Conservation (phyloP, 2,113 vertebrate genomes). For the Archocentrus centrarchus region DNA sequence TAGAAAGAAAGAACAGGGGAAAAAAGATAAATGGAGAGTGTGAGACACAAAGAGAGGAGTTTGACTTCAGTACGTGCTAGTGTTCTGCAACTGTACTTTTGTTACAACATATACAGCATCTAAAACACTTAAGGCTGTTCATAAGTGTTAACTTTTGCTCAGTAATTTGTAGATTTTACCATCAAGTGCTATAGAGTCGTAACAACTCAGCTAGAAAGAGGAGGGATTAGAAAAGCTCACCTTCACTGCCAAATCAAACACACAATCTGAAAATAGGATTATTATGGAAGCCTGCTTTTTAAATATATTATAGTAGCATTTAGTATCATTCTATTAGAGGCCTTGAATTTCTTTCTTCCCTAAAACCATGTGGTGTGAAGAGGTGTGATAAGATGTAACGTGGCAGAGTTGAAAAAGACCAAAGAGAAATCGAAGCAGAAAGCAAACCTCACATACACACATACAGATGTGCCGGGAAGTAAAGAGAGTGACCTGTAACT, state of each 20-base stretch:
- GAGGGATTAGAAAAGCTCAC: conserved; percentile 59
- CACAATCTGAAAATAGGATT: conserved; percentile 62
- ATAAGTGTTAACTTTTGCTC: conserved; percentile 61
- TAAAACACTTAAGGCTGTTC: background rate
- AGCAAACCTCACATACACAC: conserved; percentile 10
- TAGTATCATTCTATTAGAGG: conserved; percentile 70
- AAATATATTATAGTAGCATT: conserved; percentile 71
- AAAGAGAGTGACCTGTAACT: conserved; percentile 36
- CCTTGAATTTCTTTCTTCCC: conserved; percentile 67
- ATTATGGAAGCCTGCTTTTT: conserved; percentile 57
- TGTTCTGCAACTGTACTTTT: conserved; percentile 21
- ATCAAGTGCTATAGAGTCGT: conserved; percentile 39
- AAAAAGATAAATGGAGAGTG: conserved; percentile 8
- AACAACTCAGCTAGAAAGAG: conserved; percentile 39
- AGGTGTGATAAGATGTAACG: conserved; percentile 47
- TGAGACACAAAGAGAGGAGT: background rate
- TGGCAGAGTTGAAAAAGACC: background rate
- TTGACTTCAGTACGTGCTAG: background rate
- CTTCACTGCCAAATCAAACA: conserved; percentile 73
- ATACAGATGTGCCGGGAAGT: conserved; percentile 13
- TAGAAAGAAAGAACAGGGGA: background rate
- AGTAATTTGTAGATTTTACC: conserved; percentile 60
- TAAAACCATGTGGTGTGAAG: conserved; percentile 53
- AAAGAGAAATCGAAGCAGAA: conserved; percentile 21
- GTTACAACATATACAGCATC: conserved; percentile 1